phyloP scores from a whole-genome alignment of 2,113 vertebrate species.

The Seriola rivoliana region DNA sequence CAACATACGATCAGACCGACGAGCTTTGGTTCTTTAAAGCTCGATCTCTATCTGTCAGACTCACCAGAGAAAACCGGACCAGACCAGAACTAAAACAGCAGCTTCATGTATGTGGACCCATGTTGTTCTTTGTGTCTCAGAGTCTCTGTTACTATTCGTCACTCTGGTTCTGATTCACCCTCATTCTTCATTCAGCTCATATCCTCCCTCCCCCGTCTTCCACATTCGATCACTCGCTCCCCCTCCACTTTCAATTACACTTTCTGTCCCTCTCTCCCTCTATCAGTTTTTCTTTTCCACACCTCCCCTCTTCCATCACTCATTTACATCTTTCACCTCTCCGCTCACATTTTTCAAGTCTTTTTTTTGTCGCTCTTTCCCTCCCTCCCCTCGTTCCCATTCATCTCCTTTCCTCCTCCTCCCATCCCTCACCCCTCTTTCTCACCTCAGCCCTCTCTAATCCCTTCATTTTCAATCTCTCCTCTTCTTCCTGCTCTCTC shows the following conservation, averaged over 20 bases:
- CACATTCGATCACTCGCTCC: neutral
- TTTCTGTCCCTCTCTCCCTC: constrained; percentile 15
- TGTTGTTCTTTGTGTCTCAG: neutral
- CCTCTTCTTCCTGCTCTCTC: neutral
- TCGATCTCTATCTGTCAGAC: no score
- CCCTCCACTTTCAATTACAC: constrained; percentile 9
- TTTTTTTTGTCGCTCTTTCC: neutral
- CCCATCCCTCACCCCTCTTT: neutral
- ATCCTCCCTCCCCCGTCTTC: neutral
- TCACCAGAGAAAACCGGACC: no score
- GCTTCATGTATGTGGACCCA: neutral
- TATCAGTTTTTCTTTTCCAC: constrained; percentile 5
- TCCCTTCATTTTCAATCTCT: neutral
- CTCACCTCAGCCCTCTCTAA: neutral
- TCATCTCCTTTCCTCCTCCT: neutral
- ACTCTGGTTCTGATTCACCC: neutral
- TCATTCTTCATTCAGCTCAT: constrained; percentile 18
- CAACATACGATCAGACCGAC: no score
- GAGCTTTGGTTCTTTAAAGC: no score
- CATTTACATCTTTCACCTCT: neutral
- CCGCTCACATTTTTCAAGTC: neutral
- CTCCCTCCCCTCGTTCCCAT: neutral
- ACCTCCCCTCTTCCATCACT: neutral
- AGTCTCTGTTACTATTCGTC: neutral
- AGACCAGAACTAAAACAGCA: no score